Evolutionary conservation across 2,113 vertebrate species (phyloP).

Genomic region (Corydoras sp.): DNA sequence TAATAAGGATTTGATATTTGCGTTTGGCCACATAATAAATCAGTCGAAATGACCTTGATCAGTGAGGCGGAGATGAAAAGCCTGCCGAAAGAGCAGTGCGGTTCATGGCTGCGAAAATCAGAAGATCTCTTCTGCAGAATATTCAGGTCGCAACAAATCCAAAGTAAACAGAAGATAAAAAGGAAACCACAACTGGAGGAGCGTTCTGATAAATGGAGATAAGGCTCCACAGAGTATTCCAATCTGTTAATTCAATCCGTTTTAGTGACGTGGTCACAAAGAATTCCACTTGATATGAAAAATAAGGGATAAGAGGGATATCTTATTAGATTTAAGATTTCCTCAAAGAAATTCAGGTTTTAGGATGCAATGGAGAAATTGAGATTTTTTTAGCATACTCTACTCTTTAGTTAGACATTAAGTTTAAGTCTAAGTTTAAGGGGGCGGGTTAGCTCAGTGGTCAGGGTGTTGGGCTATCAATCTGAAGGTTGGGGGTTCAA

Average conservation of each 20-base stretch:
- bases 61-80: slow-evolving; percentile 4
- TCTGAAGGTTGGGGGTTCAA: too few species aligned
- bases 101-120: neutral
- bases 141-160: slow-evolving; percentile 20
- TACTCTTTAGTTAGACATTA: neutral
- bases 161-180: slow-evolving; percentile 35
- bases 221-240: neutral
- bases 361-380: neutral
- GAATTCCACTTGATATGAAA: neutral
- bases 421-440: too few species aligned
- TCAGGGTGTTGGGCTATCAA: too few species aligned
- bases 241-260: neutral
- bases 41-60: neutral
- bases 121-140: neutral
- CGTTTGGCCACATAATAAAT: slow-evolving; percentile 14
- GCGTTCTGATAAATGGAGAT: slow-evolving; percentile 13
- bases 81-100: slow-evolving; percentile 13
- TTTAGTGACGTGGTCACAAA: neutral
- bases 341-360: neutral
- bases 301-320: too few species aligned
- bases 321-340: too few species aligned
- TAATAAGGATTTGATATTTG: neutral
- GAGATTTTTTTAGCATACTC: neutral
- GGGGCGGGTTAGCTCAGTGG: too few species aligned
- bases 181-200: neutral